Evolutionary conservation across 2,797 vertebrate species (phyloP).

Genomic region (Arctocebus calabarensis): DNA sequence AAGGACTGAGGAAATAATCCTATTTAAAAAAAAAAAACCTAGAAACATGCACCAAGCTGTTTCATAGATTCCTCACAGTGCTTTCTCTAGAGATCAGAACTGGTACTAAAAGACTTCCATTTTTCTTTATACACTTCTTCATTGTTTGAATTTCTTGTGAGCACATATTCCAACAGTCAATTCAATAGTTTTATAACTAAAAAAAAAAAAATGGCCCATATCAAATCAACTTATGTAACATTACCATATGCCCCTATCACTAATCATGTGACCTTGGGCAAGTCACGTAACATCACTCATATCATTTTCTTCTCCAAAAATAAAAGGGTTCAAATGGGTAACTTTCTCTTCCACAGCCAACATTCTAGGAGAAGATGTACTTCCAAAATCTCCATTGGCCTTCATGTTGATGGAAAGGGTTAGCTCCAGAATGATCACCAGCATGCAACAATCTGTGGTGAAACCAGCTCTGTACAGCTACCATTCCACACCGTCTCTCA

Average conservation of each 20-base stretch:
- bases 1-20: constrained; percentile 40
- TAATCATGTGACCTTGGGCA: not conserved
- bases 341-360: not conserved
- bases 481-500: not conserved
- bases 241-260: not conserved
- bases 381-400: not conserved
- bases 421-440: not conserved
- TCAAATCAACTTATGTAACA: not conserved
- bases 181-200: not conserved
- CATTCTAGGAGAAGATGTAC: not conserved
- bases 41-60: not conserved
- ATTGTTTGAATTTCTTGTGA: not conserved
- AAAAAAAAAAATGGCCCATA: not conserved
- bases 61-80: not conserved
- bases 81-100: not conserved
- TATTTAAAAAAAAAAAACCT: not conserved
- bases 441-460: not conserved
- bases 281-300: constrained; percentile 13
- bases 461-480: not conserved
- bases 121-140: constrained; percentile 7
- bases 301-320: not conserved
- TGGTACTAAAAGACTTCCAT: not conserved
- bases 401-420: not conserved
- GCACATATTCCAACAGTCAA: not conserved
- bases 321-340: not conserved